phyloP scores from a whole-genome alignment of 2,113 vertebrate species.

The Ctenodactylus gundi region DNA sequence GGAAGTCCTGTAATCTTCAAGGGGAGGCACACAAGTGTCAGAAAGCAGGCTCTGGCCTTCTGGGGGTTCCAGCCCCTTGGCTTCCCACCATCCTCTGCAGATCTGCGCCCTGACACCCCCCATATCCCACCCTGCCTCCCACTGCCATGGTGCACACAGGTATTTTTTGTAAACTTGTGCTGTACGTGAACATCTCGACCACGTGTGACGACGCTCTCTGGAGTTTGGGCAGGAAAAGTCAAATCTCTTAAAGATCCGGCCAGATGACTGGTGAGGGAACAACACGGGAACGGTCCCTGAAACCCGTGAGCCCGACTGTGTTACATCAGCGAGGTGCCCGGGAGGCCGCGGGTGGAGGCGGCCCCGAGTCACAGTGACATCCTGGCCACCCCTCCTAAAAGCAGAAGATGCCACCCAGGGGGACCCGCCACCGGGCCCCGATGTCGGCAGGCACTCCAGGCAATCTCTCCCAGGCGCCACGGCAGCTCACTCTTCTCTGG shows the following conservation, averaged over 20 bases:
- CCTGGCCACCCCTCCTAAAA: not conserved
- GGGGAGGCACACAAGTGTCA: not conserved
- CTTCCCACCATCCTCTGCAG: too few relatives aligned
- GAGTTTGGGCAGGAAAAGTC: conserved; percentile 31
- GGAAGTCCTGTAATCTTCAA: not conserved
- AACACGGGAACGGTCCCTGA: not conserved
- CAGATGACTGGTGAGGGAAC: conserved; percentile 44
- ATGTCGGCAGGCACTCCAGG: not conserved
- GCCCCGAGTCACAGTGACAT: rapidly evolving
- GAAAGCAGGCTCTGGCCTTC: not conserved
- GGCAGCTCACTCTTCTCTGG: too few relatives aligned
- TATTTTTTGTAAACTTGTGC: not conserved
- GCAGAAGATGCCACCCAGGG: rapidly evolving
- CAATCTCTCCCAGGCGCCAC: not conserved
- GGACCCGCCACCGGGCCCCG: not conserved
- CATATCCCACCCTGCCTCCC: not conserved
- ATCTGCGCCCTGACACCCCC: too few relatives aligned
- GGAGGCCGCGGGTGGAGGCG: not conserved
- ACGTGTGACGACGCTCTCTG: conserved; percentile 1
- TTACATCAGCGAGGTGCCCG: not conserved
- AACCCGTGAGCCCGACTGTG: not conserved
- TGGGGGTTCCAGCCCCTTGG: too few relatives aligned
- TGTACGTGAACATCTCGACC: not conserved
- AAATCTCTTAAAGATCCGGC: conserved; percentile 70
- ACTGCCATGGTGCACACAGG: not conserved